Base-by-base conservation (phyloP, 1,140 invertebrate species). In the Caligus rogercresseyi region DNA sequence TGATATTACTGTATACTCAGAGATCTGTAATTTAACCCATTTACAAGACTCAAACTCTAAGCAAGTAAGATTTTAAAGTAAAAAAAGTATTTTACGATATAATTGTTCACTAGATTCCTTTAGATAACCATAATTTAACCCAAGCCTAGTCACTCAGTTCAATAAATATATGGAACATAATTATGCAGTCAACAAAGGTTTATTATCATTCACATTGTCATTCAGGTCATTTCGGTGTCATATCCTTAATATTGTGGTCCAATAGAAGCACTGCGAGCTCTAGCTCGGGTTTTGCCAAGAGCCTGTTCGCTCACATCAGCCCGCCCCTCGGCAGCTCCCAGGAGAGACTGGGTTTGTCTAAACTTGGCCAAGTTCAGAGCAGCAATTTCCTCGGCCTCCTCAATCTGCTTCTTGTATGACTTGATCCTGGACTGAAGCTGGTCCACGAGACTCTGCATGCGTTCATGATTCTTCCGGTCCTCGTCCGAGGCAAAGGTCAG, bases 381-480 rank as follows among this genome's bases (percentile, higher is more conserved):
- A 66, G 80, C 80, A 65, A 81, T 76, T 68, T 81, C 80, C 71
- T 81, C 79, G 67, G 80, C 78, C 67, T 81, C 79, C 66, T 81
- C 79, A 52, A 81, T 77, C 69, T 80, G 79, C 67, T 78, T 71
- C 71, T 80, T 80, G 72, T 80, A 81, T n/a, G 74, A 74, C 67
- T 79, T 80, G 68, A 82, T 77, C 71, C 81, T 81, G 65, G 73
- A 71, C 51, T 62, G 60, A 11, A 63, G 52, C 25, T 63, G 61
- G 19, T 63, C 61, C 24, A 63, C 89, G 67, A 97, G 81, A 77
- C 96, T 92, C 76, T 95, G 90, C 82, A 95, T 89, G 71, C 89
- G 86, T 73, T 95, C 89, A 76, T 94, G 89, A 78, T 93, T 94
- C 82, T 96, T 95, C 74, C 88, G 84, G 77, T 96, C 91, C 74